A percentile compares a stretch with the other conserved stretches of the same genome.
These are phyloP conservation scores for Euura saliciscinereae DNA, from an alignment of 1,140 invertebrate species.

Conservation along the genomic window DNA sequence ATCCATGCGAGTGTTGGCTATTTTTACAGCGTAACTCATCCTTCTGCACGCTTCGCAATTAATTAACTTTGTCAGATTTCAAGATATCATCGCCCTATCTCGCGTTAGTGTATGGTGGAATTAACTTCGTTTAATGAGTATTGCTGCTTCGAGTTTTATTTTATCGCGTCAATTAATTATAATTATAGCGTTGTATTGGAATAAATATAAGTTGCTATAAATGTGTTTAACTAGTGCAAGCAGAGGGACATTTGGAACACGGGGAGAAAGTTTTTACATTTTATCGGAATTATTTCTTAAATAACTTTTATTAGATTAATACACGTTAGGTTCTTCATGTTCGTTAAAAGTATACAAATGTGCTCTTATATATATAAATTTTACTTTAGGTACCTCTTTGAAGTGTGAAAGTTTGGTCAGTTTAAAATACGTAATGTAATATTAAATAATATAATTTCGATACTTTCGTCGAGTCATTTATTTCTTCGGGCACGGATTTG, in stretches of 20 bases:
- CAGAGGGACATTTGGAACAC: background rate
- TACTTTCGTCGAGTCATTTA: too few relatives aligned
- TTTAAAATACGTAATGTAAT: background rate
- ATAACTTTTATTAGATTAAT: background rate
- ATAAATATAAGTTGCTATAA: too few relatives aligned
- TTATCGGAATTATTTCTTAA: background rate
- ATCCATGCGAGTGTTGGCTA: background rate
- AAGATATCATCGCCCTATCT: constrained; percentile 41
- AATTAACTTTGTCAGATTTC: constrained; percentile 44
- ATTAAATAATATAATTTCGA: background rate
- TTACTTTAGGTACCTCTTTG: constrained; percentile 52
- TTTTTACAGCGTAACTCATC: background rate
- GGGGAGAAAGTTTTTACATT: background rate
- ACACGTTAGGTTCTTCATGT: background rate
- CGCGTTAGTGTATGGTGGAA: constrained; percentile 50
- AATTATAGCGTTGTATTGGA: constrained; percentile 1
- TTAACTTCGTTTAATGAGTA: constrained; percentile 30
- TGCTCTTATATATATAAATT: constrained; percentile 20
- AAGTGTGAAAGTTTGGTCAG: constrained; percentile 48
- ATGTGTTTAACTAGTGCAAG: background rate
- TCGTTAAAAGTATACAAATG: constrained; percentile 15
- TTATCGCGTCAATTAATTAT: constrained; percentile 6
- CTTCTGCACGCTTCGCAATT: constrained; percentile 25
- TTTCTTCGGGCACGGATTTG: too few relatives aligned
- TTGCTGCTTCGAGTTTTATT: constrained; percentile 13